Percentiles rank a stretch among this genome's conserved stretches.
These are phyloP conservation scores for Tyria jacobaeae DNA, from an alignment of 2,888 invertebrate species.

Conservation along the genomic window DNA sequence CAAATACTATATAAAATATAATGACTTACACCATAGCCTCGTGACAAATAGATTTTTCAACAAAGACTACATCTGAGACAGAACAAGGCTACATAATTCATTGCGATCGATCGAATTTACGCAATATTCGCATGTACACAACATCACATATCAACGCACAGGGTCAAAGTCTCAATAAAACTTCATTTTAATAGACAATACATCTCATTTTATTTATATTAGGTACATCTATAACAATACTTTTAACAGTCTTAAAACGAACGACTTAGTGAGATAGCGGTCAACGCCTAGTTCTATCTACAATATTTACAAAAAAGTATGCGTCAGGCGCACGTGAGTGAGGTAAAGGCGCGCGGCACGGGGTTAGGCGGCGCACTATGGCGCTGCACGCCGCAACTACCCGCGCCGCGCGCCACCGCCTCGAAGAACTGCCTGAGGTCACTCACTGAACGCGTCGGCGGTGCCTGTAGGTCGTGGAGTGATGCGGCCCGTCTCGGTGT, in stretches of 20 bases:
- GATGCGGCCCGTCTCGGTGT: conserved; percentile 88
- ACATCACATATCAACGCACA: conserved; percentile 22
- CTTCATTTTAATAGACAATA: conserved; percentile 47
- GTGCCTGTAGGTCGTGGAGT: conserved; percentile 87
- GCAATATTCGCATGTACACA: conserved; percentile 36
- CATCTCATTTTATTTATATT: conserved; percentile 80
- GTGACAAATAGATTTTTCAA: conserved; percentile 43
- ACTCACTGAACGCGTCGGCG: conserved; percentile 86
- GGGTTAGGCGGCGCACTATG: conserved; percentile 74
- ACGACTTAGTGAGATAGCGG: conserved; percentile 82
- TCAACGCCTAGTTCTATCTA: conserved; percentile 78
- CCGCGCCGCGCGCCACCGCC: conserved; percentile 83
- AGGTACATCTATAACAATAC: conserved; percentile 84
- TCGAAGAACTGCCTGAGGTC: conserved; percentile 91
- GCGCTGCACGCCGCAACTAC: conserved; percentile 64
- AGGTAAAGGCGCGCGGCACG: conserved; percentile 72
- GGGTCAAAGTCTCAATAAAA: conserved; percentile 39
- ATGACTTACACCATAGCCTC: conserved; percentile 42
- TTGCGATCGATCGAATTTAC: conserved; percentile 40
- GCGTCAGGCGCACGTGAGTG: conserved; percentile 77
- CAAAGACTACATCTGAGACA: conserved; percentile 39
- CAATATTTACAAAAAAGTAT: conserved; percentile 72
- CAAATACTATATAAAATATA: conserved; percentile 41
- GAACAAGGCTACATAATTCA: conserved; percentile 43
- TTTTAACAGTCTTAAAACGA: conserved; percentile 86